Evolutionary conservation across 2,797 vertebrate species (phyloP), one percentile per base, ranked within the genome.

Genomic region (Galago senegalensis): DNA sequence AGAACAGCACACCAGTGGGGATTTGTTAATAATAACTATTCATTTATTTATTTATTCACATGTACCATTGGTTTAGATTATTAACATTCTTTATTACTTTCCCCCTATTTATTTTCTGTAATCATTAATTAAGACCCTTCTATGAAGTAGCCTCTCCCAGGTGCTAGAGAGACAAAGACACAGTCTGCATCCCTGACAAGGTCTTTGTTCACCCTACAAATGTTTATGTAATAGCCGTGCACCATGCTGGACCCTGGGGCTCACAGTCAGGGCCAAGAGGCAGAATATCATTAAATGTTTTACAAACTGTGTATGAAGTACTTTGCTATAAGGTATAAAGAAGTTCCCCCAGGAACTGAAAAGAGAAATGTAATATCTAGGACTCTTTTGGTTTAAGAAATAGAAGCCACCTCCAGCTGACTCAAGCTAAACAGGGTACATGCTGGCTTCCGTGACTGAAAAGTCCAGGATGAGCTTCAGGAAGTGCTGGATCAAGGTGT

Each of bases 21-120:
- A 94, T 91, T 95, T 90, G 92, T 82, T 96, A 75, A 76, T 72
- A 96, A 92, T 91, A 88, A 87, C 95, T 94, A 37, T 86, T 91
- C 93, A 40, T 63, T 94, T 92, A 95, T 92, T 96, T 96, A 81
- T 76, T 90, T 88, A 86, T 93, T 95, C 92, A 34, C 60, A 69
- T 63, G 21, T 46, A 67, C 60, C 83, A 82, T 58, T 89, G 75
- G n/a, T 40, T 94, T 93, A 67, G 43, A 56, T 92, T 31, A 67
- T 94, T 91, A 60, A 65, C 2, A 0, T 75, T 81, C 93, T 88
- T 76, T 93, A 63, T 86, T 49, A 80, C 53, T 92, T 93, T 46
- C 3, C 53, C 34, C 65, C 90, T 88, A 3, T 76, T 93, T 96
- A 80, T 91, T 97, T 93, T 72, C 25, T 0, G 31, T 76, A 75